A percentile compares a stretch with the other conserved stretches of the same genome.
These are phyloP conservation scores for Hirtodrosophila confusa DNA, from an alignment of 2,888 invertebrate genomes.

Conservation along the genomic window DNA sequence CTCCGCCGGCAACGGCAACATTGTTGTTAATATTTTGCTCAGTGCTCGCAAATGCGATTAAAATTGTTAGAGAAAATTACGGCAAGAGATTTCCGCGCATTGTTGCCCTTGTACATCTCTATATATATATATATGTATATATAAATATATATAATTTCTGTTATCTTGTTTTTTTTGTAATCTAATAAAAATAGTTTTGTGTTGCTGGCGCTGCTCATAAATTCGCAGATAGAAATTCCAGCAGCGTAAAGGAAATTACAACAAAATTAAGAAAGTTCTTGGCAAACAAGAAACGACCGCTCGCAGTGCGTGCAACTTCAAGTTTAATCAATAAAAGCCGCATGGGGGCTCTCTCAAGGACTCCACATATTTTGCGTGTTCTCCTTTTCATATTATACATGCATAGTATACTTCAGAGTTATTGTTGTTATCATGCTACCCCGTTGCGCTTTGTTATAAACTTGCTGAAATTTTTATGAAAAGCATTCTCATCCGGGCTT, in stretches of 20 bases:
- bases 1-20: constrained; percentile 48
- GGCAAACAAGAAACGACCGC: constrained; percentile 47
- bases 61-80: constrained; percentile 79
- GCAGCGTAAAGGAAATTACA: constrained; percentile 77
- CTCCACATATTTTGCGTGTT: constrained; percentile 10
- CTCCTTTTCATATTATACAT: background rate
- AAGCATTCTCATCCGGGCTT: constrained; percentile 46
- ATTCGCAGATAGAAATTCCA: constrained; percentile 80
- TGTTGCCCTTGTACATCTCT: constrained; percentile 30
- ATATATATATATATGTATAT: constrained; percentile 6
- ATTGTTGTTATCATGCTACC: constrained; percentile 63
- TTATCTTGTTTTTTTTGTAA: constrained; percentile 51
- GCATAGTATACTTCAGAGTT: constrained; percentile 37
- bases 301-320: constrained; percentile 71
- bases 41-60: constrained; percentile 74
- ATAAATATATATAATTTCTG: constrained; percentile 1
- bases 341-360: constrained; percentile 51
- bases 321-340: constrained; percentile 78
- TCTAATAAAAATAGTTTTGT: constrained; percentile 78
- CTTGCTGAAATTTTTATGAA: constrained; percentile 61
- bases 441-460: constrained; percentile 66
- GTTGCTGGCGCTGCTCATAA: constrained; percentile 60
- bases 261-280: constrained; percentile 77
- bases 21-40: constrained; percentile 72
- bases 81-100: constrained; percentile 61